Percentiles rank a stretch among this genome's conserved stretches.
These are phyloP conservation scores for Erebia aethiops DNA, from an alignment of 2,888 invertebrate genomes.

Conservation along the genomic window DNA sequence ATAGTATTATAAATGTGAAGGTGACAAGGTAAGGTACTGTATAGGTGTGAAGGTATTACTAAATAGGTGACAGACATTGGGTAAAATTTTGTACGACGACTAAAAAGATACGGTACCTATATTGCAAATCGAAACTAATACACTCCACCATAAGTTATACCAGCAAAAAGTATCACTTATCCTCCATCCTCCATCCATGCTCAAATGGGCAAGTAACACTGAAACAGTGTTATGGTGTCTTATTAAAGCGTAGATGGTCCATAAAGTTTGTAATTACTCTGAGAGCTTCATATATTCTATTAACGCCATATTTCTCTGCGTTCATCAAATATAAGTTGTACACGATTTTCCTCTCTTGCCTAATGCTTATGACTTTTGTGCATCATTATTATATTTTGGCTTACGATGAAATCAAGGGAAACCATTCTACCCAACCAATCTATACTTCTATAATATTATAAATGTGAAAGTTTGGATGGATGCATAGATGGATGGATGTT, in stretches of 20 bases:
- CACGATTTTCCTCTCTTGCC: background rate
- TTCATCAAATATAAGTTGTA: background rate
- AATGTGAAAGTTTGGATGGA: too few relatives aligned
- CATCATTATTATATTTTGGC: background rate
- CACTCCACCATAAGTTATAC: too few relatives aligned
- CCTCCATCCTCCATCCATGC: background rate
- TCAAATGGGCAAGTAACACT: background rate
- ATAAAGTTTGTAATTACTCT: conserved; percentile 36
- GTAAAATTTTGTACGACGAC: too few relatives aligned
- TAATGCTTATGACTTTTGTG: background rate
- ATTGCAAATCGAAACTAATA: too few relatives aligned
- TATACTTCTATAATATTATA: too few relatives aligned
- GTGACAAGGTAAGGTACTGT: too few relatives aligned
- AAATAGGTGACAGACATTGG: too few relatives aligned
- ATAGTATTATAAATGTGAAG: too few relatives aligned
- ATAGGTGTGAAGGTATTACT: too few relatives aligned
- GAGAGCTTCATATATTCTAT: conserved; percentile 25
- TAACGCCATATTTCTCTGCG: conserved; percentile 16
- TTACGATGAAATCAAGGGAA: background rate
- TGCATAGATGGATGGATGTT: too few relatives aligned
- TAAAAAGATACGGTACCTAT: too few relatives aligned
- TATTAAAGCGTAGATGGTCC: conserved; percentile 25
- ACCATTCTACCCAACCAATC: too few relatives aligned
- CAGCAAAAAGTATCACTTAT: background rate
- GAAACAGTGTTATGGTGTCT: background rate